phyloP scores from a whole-genome alignment of 37 sponge, comb jelly and placozoan genomes.

The Tethya wilhelma region DNA sequence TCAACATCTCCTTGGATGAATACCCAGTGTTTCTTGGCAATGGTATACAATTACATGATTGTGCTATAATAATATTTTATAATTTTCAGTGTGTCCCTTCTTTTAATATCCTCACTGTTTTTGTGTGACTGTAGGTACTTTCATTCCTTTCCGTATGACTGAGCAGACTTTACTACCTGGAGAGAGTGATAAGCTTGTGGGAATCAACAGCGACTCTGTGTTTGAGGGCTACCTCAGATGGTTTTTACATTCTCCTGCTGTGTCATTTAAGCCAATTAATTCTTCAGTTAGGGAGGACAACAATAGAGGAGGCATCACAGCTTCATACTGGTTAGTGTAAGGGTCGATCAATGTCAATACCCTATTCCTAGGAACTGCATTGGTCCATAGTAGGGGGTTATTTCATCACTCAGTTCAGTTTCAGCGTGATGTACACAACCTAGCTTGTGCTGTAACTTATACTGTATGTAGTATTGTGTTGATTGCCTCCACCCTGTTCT shows the following conservation, averaged over 20 bases:
- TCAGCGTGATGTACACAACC: no score
- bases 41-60: conserved; percentile 26
- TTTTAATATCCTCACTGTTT: background rate
- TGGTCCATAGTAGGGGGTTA: no score
- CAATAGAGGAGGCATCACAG: conserved; percentile 45
- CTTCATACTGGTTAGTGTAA: conserved; percentile 68
- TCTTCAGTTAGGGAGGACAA: conserved; percentile 36
- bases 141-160: conserved; percentile 54
- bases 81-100: background rate
- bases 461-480: no score
- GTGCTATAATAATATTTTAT: background rate
- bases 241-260: conserved; percentile 33
- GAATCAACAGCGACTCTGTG: background rate
- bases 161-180: conserved; percentile 23
- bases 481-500: no score
- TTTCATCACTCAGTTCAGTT: no score
- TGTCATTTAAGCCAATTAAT: background rate
- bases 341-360: no score
- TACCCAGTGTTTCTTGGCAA: conserved; percentile 59
- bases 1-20: conserved; percentile 49
- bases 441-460: no score
- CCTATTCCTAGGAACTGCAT: no score
- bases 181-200: background rate
- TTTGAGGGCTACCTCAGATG: conserved; percentile 44
- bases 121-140: conserved; percentile 12